phyloP scores from a whole-genome alignment of 2,797 vertebrate genomes.

The Kryptolebias ocellatus region DNA sequence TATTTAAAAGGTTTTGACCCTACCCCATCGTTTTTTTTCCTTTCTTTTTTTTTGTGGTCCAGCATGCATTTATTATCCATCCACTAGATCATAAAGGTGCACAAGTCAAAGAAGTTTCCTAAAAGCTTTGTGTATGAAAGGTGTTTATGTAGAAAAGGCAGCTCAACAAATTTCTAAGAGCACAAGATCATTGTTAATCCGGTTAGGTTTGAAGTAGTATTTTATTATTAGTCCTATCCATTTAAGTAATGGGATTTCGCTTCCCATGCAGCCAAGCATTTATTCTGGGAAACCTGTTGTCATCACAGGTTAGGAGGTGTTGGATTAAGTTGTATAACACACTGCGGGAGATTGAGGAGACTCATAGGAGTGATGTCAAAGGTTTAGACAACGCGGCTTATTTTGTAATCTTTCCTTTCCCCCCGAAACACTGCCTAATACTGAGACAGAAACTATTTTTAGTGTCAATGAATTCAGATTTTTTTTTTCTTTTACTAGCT shows the following conservation, averaged over 20 bases:
- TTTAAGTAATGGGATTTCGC: constrained; percentile 79
- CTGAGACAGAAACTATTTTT: constrained; percentile 25
- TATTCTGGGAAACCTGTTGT: constrained; percentile 61
- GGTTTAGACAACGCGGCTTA: constrained; percentile 32
- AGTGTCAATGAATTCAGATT: not conserved
- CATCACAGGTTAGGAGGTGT: constrained; percentile 55
- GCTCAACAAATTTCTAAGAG: constrained; percentile 70
- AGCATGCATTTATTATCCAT: constrained; percentile 45
- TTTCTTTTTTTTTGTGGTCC: constrained; percentile 43
- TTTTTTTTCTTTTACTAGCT: not conserved
- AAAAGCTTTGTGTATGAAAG: constrained; percentile 62
- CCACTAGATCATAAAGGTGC: constrained; percentile 41
- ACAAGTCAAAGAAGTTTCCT: constrained; percentile 57
- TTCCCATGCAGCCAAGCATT: constrained; percentile 63
- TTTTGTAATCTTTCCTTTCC: constrained; percentile 9
- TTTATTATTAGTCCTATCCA: constrained; percentile 79
- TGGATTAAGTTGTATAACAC: constrained; percentile 68
- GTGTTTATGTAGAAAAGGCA: constrained; percentile 61
- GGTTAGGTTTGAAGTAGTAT: constrained; percentile 73
- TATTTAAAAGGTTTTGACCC: constrained; percentile 47
- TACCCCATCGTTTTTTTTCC: constrained; percentile 3
- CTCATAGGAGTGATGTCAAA: constrained; percentile 46
- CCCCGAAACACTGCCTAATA: constrained; percentile 3
- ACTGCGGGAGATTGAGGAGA: constrained; percentile 62
- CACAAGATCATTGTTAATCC: constrained; percentile 78